Evolutionary conservation across 2,113 vertebrate species (phyloP).

Genomic region (Chaetorhynchus papuensis): DNA sequence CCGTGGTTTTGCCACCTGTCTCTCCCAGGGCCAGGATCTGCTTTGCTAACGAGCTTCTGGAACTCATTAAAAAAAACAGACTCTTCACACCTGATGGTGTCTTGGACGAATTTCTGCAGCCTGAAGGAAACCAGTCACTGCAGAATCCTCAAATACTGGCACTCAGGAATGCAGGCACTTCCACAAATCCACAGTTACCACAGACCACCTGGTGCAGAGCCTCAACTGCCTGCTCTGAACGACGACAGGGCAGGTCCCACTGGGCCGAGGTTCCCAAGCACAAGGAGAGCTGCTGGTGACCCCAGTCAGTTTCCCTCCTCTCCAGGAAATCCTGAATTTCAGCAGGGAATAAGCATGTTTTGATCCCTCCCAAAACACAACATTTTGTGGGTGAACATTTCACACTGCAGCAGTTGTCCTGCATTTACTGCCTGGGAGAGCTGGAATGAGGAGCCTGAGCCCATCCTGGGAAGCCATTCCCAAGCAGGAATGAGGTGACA

Average conservation of each 20-base stretch:
- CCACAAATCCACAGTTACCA: background rate
- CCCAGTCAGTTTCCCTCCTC: fast-evolving
- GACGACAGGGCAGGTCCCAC: background rate
- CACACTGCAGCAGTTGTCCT: background rate
- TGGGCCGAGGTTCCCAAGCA: background rate
- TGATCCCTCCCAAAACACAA: background rate
- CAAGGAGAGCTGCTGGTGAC: background rate
- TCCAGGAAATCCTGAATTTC: background rate
- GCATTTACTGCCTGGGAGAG: background rate
- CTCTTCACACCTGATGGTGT: background rate
- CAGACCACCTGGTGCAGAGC: background rate
- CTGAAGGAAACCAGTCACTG: background rate
- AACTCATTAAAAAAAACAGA: background rate
- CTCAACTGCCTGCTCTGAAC: background rate
- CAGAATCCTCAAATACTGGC: background rate
- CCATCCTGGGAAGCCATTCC: background rate
- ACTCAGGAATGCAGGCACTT: background rate
- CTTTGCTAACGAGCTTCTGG: background rate
- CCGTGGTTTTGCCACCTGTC: too few species aligned
- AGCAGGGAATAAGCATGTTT: background rate
- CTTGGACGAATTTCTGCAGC: background rate
- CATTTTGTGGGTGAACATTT: background rate
- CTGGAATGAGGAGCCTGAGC: background rate
- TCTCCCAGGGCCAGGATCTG: background rate
- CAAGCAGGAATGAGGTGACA: background rate